Percentiles rank a stretch among this genome's conserved stretches.
phyloP scores from a whole-genome alignment of 1,140 invertebrate genomes.

The Scaptomyza hsui region DNA sequence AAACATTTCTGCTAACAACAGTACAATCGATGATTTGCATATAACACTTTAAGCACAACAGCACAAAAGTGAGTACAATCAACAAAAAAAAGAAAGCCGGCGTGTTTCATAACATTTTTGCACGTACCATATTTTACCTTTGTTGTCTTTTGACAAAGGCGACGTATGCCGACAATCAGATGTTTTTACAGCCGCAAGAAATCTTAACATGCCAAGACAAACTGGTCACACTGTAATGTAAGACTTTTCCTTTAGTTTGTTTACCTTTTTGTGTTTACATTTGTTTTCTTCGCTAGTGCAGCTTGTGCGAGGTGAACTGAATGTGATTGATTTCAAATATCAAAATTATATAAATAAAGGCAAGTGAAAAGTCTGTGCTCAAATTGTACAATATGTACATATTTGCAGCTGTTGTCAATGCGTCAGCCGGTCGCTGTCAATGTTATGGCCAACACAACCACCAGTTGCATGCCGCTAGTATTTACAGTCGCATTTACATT shows the following conservation, averaged over 20 bases:
- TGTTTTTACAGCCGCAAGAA: conserved; percentile 15
- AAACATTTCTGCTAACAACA: conserved; percentile 5
- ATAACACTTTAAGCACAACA: conserved; percentile 12
- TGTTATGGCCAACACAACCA: conserved; percentile 17
- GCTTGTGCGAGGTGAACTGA: neutral
- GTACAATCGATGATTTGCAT: conserved; percentile 6
- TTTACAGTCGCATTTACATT: neutral
- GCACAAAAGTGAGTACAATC: conserved; percentile 11
- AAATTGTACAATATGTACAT: neutral
- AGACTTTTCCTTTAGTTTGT: conserved; percentile 27
- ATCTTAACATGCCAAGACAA: conserved; percentile 7
- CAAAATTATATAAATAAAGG: neutral
- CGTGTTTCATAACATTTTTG: conserved; percentile 39
- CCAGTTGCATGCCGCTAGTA: conserved; percentile 32
- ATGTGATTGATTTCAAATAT: neutral
- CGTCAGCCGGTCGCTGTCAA: neutral
- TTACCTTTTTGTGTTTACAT: conserved; percentile 52
- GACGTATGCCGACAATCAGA: conserved; percentile 14
- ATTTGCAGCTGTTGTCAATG: neutral
- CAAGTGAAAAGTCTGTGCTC: conserved; percentile 1
- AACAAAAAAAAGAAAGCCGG: conserved; percentile 15
- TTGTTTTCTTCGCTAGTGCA: neutral
- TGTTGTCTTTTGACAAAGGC: neutral
- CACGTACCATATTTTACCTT: neutral
- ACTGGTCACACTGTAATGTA: conserved; percentile 27